phyloP scores from a whole-genome alignment of 2,888 invertebrate genomes.

The Hemistola chrysoprasaria region DNA sequence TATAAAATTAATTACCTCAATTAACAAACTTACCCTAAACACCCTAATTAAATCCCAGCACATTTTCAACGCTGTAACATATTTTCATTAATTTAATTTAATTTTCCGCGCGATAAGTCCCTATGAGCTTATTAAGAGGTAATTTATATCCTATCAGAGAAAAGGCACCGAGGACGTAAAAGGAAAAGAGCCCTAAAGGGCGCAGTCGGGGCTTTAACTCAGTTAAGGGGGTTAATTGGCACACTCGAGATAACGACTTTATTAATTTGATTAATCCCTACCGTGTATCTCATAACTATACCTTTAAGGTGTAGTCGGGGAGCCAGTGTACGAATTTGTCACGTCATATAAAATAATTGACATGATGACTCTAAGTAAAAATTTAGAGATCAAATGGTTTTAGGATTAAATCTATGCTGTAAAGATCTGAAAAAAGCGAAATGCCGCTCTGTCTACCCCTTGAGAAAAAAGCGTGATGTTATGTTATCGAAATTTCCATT shows the following conservation, averaged over 20 bases:
- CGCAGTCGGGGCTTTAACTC: conserved; percentile 8
- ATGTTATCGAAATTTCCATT: no score
- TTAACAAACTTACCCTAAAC: no score
- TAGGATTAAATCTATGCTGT: no score
- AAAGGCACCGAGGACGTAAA: not conserved
- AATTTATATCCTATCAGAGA: conserved; percentile 24
- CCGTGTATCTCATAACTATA: conserved; percentile 32
- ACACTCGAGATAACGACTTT: conserved; percentile 50
- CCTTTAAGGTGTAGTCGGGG: conserved; percentile 7
- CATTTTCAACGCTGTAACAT: no score
- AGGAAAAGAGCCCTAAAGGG: conserved; percentile 6
- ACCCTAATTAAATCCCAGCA: no score
- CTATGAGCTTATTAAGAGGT: conserved; percentile 28
- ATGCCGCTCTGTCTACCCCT: no score
- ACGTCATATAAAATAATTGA: no score
- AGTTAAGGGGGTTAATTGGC: conserved; percentile 25
- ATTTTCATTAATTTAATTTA: conserved; percentile 8
- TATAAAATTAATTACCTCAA: no score
- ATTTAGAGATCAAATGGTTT: no score
- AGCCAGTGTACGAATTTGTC: not conserved
- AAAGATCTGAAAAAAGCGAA: no score
- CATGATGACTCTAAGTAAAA: no score
- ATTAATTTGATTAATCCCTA: conserved; percentile 53
- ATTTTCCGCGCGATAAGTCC: conserved; percentile 42
- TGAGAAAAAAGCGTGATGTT: no score